Conservation (phyloP, 2,888 invertebrate species). For the Protonemura montana region DNA sequence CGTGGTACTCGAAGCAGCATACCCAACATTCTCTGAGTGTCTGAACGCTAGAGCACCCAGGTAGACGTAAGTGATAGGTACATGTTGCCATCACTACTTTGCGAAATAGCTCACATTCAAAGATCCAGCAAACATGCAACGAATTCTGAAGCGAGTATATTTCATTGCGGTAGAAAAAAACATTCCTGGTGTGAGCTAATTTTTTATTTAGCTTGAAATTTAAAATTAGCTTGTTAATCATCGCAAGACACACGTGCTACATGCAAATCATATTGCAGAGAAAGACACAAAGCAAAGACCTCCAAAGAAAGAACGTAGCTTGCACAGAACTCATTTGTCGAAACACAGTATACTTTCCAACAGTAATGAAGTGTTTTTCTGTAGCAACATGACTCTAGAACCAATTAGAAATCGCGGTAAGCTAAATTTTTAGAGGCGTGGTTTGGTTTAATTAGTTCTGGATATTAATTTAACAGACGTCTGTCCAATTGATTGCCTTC, state of each 20-base stretch:
- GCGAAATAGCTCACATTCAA: neutral
- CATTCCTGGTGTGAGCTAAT: neutral
- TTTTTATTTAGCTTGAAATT: neutral
- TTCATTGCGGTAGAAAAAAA: neutral
- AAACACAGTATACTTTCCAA: too few species aligned
- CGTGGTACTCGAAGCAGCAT: neutral
- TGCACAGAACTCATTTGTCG: neutral
- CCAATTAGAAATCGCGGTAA: neutral
- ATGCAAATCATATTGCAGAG: neutral
- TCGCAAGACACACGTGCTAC: neutral
- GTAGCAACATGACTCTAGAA: neutral
- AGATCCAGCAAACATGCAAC: neutral
- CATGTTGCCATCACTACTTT: neutral
- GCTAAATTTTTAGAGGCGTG: neutral
- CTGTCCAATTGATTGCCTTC: constrained; percentile 31
- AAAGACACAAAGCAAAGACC: neutral
- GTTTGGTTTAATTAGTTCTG: neutral
- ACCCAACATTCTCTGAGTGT: too few species aligned
- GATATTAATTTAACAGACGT: constrained; percentile 17
- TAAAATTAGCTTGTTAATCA: neutral
- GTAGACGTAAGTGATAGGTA: neutral
- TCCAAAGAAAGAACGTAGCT: neutral
- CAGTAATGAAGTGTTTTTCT: neutral
- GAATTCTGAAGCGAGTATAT: neutral
- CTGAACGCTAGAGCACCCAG: neutral